phyloP scores from a whole-genome alignment of 1,140 invertebrate genomes.

The Samia ricini region DNA sequence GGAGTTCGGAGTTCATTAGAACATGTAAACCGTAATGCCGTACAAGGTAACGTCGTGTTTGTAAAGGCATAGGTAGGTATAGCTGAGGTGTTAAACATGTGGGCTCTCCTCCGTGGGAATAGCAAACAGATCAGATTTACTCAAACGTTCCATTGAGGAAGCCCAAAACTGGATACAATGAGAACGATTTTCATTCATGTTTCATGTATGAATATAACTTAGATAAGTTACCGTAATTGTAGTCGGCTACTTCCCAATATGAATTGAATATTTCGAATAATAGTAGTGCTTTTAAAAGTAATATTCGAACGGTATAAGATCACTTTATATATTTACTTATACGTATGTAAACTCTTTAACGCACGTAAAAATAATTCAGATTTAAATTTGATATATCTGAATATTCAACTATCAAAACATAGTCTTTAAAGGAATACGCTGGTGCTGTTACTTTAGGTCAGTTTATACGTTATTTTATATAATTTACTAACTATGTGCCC shows the following conservation, averaged over 20 bases:
- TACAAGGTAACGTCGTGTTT: conserved; percentile 22
- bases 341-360: too few relatives aligned
- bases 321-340: too few relatives aligned
- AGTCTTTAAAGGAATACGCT: too few relatives aligned
- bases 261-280: not conserved
- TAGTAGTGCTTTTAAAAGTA: not conserved
- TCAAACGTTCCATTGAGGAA: conserved; percentile 18
- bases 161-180: not conserved
- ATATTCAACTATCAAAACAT: too few relatives aligned
- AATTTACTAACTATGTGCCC: too few relatives aligned
- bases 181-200: conserved; percentile 19
- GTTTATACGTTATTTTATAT: too few relatives aligned
- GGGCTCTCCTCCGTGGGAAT: conserved; percentile 47
- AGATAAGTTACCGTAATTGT: not conserved
- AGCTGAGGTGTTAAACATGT: conserved; percentile 47
- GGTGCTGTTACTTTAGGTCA: too few relatives aligned
- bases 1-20: not conserved
- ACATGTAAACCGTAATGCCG: conserved; percentile 14
- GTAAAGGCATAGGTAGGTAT: conserved; percentile 1
- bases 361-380: too few relatives aligned
- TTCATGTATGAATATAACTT: conserved; percentile 4
- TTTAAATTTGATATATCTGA: too few relatives aligned
- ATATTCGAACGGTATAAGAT: too few relatives aligned
- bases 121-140: conserved; percentile 39
- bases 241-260: not conserved